Evolutionary conservation across 2,888 invertebrate genomes (phyloP).

Genomic region (Crepidodera aurea): DNA sequence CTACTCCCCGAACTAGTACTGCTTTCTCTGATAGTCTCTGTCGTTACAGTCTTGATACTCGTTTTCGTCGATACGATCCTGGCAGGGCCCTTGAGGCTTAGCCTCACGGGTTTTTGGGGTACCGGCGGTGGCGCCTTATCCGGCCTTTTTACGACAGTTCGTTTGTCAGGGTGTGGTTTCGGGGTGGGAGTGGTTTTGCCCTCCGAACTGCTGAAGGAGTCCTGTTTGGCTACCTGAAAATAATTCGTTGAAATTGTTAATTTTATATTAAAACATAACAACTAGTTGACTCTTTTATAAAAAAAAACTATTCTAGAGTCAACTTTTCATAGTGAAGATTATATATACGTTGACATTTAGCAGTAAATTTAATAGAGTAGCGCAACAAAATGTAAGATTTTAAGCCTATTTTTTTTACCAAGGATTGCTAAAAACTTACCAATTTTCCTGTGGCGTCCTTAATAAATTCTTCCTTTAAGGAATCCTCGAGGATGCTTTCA

Average conservation of each 20-base stretch:
- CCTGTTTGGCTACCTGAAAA: conserved; percentile 46
- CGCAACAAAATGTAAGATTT: no score
- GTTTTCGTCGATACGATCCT: conserved; percentile 31
- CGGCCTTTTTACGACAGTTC: conserved; percentile 51
- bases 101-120: conserved; percentile 67
- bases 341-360: no score
- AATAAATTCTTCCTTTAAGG: conserved; percentile 55
- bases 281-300: no score
- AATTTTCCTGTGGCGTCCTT: conserved; percentile 51
- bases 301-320: no score
- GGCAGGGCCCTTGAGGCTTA: conserved; percentile 33
- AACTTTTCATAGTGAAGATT: no score
- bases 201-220: conserved; percentile 50
- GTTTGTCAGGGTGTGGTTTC: conserved; percentile 21
- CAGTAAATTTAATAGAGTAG: no score
- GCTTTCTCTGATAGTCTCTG: conserved; percentile 10
- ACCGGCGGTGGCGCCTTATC: conserved; percentile 71
- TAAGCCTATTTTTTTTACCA: no score
- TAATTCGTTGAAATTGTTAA: not conserved
- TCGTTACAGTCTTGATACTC: conserved; percentile 28
- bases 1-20: conserved; percentile 14
- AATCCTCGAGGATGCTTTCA: conserved; percentile 57
- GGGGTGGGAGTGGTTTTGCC: conserved; percentile 17
- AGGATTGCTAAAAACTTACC: no score
- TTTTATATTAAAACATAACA: not conserved